Evolutionary conservation across 2,113 vertebrate species (phyloP).

Genomic region (Pterocles orientalis): DNA sequence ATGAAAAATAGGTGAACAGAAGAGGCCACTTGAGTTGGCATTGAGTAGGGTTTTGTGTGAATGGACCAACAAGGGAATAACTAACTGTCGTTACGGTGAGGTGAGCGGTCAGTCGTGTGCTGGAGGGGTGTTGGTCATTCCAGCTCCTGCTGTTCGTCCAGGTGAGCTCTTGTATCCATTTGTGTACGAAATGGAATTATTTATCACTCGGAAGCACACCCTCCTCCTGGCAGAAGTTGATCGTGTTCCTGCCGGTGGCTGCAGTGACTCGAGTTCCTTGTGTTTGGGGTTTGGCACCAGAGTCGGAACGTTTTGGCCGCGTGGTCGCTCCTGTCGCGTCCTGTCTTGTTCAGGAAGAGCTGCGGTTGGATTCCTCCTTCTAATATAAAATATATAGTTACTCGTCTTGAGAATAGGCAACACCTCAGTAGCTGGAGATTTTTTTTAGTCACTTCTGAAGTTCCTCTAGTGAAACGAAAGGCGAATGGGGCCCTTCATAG

Average conservation of each 20-base stretch:
- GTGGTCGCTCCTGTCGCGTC: not conserved
- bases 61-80: not conserved
- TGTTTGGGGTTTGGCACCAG: not conserved
- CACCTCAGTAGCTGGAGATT: not conserved
- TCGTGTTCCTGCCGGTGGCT: fast-evolving
- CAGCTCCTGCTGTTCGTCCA: too few relatives aligned
- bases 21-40: fast-evolving
- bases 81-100: fast-evolving
- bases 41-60: not conserved
- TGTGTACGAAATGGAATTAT: not conserved
- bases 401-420: not conserved
- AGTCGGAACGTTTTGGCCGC: not conserved
- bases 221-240: not conserved
- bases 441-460: not conserved
- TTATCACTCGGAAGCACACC: not conserved
- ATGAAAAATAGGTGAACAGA: not conserved
- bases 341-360: not conserved
- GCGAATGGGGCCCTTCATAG: not conserved
- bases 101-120: too few relatives aligned
- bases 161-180: not conserved
- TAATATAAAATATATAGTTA: not conserved
- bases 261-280: not conserved
- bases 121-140: not conserved
- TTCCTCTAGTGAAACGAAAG: not conserved
- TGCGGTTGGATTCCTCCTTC: not conserved